Percentiles rank a stretch among this genome's conserved stretches.
Evolutionary conservation across 1,140 invertebrate genomes (phyloP).

Genomic region (Cheumatopsyche charites): DNA sequence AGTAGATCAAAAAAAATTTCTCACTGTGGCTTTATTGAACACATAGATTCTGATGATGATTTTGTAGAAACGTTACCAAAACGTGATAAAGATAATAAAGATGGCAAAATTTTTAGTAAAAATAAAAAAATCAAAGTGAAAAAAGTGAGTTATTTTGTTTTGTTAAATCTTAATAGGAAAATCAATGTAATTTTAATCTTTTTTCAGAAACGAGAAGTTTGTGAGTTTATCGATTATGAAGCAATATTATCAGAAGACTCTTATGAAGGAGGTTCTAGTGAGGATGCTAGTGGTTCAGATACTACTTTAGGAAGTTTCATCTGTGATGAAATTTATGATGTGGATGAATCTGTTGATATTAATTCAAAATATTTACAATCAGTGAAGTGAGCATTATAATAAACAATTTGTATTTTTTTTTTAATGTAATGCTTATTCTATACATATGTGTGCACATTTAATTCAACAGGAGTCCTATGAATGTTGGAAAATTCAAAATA

Average conservation of each 20-base stretch:
- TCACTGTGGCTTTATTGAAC: no score
- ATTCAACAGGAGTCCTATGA: constrained; percentile 54
- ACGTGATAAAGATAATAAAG: background rate
- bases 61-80: background rate
- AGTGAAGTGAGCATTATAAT: constrained; percentile 55
- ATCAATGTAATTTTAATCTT: background rate
- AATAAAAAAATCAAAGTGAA: constrained; percentile 19
- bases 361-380: constrained; percentile 66
- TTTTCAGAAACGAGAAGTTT: constrained; percentile 53
- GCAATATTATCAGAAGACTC: constrained; percentile 61
- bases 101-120: background rate
- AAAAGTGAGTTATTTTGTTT: background rate
- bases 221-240: constrained; percentile 64
- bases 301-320: constrained; percentile 57
- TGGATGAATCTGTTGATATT: constrained; percentile 58
- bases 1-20: background rate
- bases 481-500: constrained; percentile 57
- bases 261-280: constrained; percentile 52
- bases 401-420: background rate
- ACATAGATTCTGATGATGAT: constrained; percentile 16
- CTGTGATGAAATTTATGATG: constrained; percentile 57
- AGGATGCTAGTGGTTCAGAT: constrained; percentile 50
- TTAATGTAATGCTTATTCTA: background rate
- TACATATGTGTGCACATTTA: no score
- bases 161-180: background rate